Evolutionary conservation across 2,113 vertebrate species (phyloP).

Genomic region (cat (Felis catus)): DNA sequence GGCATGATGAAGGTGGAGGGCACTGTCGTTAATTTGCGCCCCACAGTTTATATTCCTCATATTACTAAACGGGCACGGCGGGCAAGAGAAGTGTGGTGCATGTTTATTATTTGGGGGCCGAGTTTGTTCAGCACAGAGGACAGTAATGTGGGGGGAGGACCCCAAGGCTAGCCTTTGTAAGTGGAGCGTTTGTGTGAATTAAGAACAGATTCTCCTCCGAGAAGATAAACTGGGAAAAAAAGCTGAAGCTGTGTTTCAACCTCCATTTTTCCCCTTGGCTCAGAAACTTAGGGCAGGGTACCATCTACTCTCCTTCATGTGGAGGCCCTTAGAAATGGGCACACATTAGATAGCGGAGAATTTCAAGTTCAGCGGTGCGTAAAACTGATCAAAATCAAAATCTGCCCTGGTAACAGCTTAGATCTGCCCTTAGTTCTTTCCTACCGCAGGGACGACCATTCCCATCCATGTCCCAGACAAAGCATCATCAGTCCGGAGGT

Average conservation of each 20-base stretch:
- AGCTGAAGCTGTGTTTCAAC: not conserved
- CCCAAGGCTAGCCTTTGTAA: not conserved
- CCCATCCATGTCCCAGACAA: not conserved
- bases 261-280: not conserved
- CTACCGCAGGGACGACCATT: not conserved
- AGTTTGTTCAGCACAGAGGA: not conserved
- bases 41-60: not conserved
- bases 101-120: not conserved
- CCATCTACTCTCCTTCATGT: accelerated
- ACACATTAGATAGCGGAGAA: not conserved
- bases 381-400: not conserved
- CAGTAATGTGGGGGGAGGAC: accelerated
- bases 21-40: not conserved
- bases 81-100: accelerated
- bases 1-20: not conserved
- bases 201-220: not conserved
- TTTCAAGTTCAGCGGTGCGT: not conserved
- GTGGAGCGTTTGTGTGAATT: no score
- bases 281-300: not conserved
- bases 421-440: not conserved
- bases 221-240: not conserved
- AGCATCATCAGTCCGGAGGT: not conserved
- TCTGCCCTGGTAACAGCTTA: not conserved
- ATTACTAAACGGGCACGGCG: not conserved
- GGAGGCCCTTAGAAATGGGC: not conserved